Evolutionary conservation across 1,140 invertebrate genomes (phyloP).

Genomic region (Lasioglossum baleicum): DNA sequence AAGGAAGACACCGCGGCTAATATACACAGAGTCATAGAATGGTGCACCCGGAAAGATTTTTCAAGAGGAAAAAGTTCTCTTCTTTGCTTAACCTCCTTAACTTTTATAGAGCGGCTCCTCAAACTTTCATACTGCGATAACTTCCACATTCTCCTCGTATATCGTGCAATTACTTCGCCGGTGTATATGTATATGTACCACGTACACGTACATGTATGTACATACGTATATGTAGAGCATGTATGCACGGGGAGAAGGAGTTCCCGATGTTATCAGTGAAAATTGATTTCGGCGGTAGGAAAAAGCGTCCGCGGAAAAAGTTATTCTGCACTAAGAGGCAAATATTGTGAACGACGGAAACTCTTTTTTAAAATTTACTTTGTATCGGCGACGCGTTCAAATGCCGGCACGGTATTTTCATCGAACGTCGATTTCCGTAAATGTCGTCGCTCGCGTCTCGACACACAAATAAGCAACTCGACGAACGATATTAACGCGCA

Average conservation of each 20-base stretch:
- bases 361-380: neutral
- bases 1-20: conserved; percentile 13
- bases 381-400: neutral
- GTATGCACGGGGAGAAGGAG: neutral
- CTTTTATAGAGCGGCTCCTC: conserved; percentile 43
- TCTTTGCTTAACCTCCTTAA: conserved; percentile 49
- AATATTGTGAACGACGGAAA: neutral
- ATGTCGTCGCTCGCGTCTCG: no score
- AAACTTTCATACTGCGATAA: conserved; percentile 44
- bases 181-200: neutral
- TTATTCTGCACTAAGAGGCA: neutral
- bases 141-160: conserved; percentile 25
- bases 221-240: no score
- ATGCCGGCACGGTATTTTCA: neutral
- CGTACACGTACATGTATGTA: no score
- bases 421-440: neutral
- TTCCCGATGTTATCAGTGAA: conserved; percentile 8
- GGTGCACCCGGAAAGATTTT: conserved; percentile 18
- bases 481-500: no score
- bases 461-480: no score
- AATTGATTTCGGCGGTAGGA: conserved; percentile 24
- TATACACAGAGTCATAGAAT: conserved; percentile 24
- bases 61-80: conserved; percentile 38
- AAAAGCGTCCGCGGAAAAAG: conserved; percentile 16
- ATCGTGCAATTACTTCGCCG: conserved; percentile 24